Evolutionary conservation across 2,888 invertebrate species (phyloP).

Genomic region (Noctua janthina): DNA sequence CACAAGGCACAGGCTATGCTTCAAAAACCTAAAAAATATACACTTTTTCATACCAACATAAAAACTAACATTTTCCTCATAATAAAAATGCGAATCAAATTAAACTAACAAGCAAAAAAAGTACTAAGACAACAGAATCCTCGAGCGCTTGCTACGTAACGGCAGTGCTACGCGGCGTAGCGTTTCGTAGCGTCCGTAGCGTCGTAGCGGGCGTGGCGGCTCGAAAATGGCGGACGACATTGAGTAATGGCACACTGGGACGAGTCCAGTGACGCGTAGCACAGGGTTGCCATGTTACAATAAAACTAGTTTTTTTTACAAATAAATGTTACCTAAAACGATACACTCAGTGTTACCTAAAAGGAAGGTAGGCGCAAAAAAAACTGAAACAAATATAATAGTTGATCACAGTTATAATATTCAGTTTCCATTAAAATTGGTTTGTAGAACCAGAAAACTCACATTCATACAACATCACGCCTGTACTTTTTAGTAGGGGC

Average conservation of each 20-base stretch:
- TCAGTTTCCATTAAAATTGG: not conserved
- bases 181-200: constrained; percentile 82
- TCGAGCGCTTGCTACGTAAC: constrained; percentile 70
- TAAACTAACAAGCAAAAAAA: constrained; percentile 65
- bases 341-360: not conserved
- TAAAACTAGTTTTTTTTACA: constrained; percentile 24
- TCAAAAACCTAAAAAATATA: not conserved
- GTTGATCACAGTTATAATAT: not conserved
- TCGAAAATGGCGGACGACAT: constrained; percentile 89
- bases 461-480: not conserved
- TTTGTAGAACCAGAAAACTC: not conserved
- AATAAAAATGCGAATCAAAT: constrained; percentile 51
- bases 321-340: not conserved
- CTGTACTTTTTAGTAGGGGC: too few species aligned
- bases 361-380: not conserved
- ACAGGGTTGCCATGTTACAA: constrained; percentile 80
- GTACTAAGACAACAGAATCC: constrained; percentile 66
- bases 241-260: constrained; percentile 89
- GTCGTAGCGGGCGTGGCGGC: constrained; percentile 87
- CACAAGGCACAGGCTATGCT: not conserved
- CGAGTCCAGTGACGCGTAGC: constrained; percentile 90
- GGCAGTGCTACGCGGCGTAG: constrained; percentile 78
- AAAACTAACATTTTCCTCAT: constrained; percentile 7
- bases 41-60: not conserved
- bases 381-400: not conserved